These are phyloP conservation scores for Euzetes globulus DNA, from an alignment of 2,888 invertebrate species.

Conservation along the genomic window DNA sequence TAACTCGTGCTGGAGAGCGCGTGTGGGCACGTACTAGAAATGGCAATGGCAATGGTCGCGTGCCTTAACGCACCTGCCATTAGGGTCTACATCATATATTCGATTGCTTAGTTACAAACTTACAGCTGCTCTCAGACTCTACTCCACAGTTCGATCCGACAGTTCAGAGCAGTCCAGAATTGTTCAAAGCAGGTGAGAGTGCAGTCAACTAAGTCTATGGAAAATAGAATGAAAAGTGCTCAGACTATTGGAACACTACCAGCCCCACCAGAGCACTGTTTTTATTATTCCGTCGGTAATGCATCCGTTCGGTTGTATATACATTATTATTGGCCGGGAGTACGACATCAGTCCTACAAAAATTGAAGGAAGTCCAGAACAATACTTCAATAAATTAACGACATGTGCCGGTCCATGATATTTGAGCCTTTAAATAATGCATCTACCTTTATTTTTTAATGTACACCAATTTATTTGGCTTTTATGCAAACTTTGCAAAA, in stretches of 20 bases:
- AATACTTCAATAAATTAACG: slow-evolving; percentile 22
- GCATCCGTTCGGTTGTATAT: slow-evolving; percentile 12
- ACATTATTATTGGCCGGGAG: background rate
- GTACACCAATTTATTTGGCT: background rate
- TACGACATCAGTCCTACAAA: slow-evolving; percentile 14
- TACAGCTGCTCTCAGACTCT: slow-evolving; percentile 3
- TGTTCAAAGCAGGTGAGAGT: slow-evolving; percentile 19
- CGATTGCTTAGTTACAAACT: background rate
- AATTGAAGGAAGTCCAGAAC: slow-evolving; percentile 14
- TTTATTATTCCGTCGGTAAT: slow-evolving; percentile 18
- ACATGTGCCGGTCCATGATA: slow-evolving; percentile 18
- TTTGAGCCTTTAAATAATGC: slow-evolving; percentile 13
- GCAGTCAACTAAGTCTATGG: slow-evolving; percentile 17
- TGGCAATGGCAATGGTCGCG: background rate
- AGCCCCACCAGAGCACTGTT: background rate
- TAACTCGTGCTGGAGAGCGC: background rate
- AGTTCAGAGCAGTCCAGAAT: no score
- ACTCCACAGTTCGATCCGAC: background rate
- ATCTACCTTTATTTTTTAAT: background rate
- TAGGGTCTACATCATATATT: background rate
- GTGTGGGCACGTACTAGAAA: slow-evolving; percentile 20
- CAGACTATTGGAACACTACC: background rate
- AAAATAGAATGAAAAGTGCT: background rate
- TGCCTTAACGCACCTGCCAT: slow-evolving; percentile 15
- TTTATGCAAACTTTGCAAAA: background rate